phyloP scores from a whole-genome alignment of 2,888 invertebrate genomes.

The Pediacus dermestoides region DNA sequence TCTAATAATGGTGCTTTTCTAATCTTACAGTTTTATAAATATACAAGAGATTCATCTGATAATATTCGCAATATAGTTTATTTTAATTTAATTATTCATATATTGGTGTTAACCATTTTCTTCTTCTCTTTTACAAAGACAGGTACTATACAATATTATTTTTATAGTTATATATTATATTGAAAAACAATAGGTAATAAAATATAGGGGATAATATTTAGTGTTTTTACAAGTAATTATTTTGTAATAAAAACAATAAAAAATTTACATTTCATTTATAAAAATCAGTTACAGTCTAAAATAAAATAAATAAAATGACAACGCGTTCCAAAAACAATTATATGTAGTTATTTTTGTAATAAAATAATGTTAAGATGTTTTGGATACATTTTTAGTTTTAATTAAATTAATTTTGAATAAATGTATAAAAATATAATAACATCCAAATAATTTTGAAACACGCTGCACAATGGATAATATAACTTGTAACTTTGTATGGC shows the following conservation, averaged over 20 bases:
- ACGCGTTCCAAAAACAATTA: conserved; percentile 14
- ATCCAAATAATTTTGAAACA: no score
- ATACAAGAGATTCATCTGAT: conserved; percentile 29
- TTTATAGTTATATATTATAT: neutral
- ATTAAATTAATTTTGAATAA: no score
- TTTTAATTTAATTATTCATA: conserved; percentile 21
- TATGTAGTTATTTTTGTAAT: no score
- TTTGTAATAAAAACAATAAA: conserved; percentile 30
- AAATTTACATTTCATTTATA: no score
- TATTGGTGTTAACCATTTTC: conserved; percentile 27
- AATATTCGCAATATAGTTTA: conserved; percentile 15
- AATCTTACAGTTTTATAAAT: conserved; percentile 24
- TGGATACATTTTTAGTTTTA: no score
- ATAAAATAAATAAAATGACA: conserved; percentile 29
- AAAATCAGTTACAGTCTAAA: conserved; percentile 31
- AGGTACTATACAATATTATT: conserved; percentile 36
- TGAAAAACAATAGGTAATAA: no score
- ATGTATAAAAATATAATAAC: no score
- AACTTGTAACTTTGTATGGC: no score
- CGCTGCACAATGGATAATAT: no score
- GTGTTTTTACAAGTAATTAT: no score
- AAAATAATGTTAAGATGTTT: no score
- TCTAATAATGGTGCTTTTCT: conserved; percentile 17
- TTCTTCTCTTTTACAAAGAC: conserved; percentile 23
- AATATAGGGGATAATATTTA: no score